phyloP scores from a whole-genome alignment of 1,140 invertebrate genomes.

The Cyrtorhinus lividipennis region DNA sequence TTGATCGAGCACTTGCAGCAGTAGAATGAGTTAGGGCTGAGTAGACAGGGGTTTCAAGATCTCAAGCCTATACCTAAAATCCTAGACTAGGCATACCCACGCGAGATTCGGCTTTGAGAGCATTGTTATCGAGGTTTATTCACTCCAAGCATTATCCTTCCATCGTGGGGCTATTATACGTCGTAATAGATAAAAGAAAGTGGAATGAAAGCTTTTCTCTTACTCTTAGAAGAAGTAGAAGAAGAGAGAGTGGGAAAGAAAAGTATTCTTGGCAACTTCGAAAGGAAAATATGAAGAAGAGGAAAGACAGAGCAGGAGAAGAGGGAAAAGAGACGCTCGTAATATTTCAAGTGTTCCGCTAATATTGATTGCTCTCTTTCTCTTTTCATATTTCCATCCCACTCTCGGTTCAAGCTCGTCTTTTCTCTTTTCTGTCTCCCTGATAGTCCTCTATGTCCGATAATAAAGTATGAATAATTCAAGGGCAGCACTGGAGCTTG shows the following conservation, averaged over 20 bases:
- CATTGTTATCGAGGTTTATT: too few relatives aligned
- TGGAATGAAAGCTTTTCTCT: background rate
- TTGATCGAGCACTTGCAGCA: too few relatives aligned
- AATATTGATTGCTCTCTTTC: conserved; percentile 11
- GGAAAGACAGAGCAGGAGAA: conserved; percentile 8
- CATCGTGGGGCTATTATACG: too few relatives aligned
- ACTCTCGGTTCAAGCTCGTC: background rate
- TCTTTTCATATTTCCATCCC: background rate
- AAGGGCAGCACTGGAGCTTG: background rate
- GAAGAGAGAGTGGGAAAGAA: conserved; percentile 4
- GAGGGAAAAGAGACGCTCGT: background rate
- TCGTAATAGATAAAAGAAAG: background rate
- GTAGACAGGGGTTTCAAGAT: too few relatives aligned
- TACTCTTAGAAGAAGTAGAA: background rate
- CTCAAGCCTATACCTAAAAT: too few relatives aligned
- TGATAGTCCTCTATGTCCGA: conserved; percentile 8
- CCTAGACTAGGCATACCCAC: too few relatives aligned
- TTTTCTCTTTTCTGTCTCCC: background rate
- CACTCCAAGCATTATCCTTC: too few relatives aligned
- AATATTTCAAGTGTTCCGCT: background rate
- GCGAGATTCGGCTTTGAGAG: too few relatives aligned
- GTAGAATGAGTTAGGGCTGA: too few relatives aligned
- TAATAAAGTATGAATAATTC: conserved; percentile 21
- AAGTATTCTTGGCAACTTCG: background rate
- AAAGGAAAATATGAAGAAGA: conserved; percentile 4